phyloP scores from a whole-genome alignment of 35 echinoderm and acorn worm genomes.

The Apostichopus japonicus region DNA sequence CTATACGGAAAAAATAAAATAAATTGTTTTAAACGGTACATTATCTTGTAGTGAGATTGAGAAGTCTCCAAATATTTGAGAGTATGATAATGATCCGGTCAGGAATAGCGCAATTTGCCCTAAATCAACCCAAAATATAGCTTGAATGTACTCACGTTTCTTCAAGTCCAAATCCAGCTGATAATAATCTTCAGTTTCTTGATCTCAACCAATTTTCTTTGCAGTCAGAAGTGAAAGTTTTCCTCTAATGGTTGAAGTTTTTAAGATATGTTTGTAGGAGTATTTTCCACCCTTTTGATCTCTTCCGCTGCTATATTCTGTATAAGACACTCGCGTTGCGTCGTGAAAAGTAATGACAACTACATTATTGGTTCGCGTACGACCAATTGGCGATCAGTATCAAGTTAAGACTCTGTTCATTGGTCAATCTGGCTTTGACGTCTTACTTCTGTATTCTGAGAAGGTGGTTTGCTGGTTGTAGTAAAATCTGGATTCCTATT shows the following conservation, averaged over 20 bases:
- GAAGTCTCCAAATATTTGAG: too few relatives aligned
- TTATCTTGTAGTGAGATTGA: too few relatives aligned
- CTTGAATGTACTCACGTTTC: neutral
- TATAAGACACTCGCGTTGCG: neutral
- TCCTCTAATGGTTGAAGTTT: neutral
- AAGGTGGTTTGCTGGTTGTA: too few relatives aligned
- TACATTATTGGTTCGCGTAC: neutral
- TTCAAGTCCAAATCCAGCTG: neutral
- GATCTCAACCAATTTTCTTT: slow-evolving; percentile 4
- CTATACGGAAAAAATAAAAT: too few relatives aligned
- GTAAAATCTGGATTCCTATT: too few relatives aligned
- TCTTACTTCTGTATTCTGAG: neutral
- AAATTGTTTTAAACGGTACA: too few relatives aligned
- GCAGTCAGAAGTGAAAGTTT: slow-evolving; percentile 39
- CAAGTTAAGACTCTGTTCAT: slow-evolving; percentile 3
- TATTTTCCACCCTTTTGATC: neutral
- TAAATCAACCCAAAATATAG: too few relatives aligned
- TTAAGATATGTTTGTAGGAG: neutral
- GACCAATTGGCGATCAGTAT: neutral
- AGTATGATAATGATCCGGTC: too few relatives aligned
- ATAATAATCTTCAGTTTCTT: neutral
- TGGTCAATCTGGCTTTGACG: neutral
- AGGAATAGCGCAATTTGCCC: too few relatives aligned
- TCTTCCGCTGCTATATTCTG: neutral
- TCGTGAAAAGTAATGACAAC: neutral